Conservation (phyloP, 2,888 invertebrate genomes). For the Gymnoscelis rufifasciata region DNA sequence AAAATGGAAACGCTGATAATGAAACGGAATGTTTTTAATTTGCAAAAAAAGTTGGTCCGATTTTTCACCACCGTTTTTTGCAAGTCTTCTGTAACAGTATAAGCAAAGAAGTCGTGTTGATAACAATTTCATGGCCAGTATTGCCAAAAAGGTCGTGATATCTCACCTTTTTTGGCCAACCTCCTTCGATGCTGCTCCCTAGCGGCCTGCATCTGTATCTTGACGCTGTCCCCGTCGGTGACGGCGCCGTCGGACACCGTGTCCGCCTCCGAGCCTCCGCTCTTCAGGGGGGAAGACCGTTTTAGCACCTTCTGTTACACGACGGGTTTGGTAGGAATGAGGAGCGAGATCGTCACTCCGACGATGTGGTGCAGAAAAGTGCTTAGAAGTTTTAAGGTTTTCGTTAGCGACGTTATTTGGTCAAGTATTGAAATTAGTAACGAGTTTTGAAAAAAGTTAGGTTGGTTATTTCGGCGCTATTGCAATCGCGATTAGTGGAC, state of each 20-base stretch:
- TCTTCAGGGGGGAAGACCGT: slow-evolving; percentile 60
- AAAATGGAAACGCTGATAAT: too few species aligned
- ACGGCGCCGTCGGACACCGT: slow-evolving; percentile 48
- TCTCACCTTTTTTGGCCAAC: slow-evolving; percentile 68
- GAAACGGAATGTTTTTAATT: too few species aligned
- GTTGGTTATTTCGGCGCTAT: too few species aligned
- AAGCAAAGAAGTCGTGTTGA: too few species aligned
- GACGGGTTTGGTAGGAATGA: not conserved
- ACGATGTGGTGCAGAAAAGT: slow-evolving; percentile 13
- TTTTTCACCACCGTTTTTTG: too few species aligned
- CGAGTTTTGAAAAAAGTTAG: too few species aligned
- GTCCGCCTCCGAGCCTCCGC: slow-evolving; percentile 63
- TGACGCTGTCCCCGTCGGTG: slow-evolving; percentile 54
- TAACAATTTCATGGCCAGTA: not conserved
- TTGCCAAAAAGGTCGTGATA: too few species aligned
- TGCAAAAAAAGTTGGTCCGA: too few species aligned
- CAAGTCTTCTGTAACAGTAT: too few species aligned
- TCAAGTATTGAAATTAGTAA: too few species aligned
- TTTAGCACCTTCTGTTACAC: slow-evolving; percentile 61
- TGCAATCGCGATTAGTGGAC: too few species aligned
- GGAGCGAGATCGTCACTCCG: not conserved
- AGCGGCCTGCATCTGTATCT: slow-evolving; percentile 73
- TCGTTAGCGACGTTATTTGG: not conserved
- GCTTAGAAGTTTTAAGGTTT: not conserved
- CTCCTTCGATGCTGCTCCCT: slow-evolving; percentile 62